Conservation (phyloP, 1,140 invertebrate species). For the Streblospio benedicti region DNA sequence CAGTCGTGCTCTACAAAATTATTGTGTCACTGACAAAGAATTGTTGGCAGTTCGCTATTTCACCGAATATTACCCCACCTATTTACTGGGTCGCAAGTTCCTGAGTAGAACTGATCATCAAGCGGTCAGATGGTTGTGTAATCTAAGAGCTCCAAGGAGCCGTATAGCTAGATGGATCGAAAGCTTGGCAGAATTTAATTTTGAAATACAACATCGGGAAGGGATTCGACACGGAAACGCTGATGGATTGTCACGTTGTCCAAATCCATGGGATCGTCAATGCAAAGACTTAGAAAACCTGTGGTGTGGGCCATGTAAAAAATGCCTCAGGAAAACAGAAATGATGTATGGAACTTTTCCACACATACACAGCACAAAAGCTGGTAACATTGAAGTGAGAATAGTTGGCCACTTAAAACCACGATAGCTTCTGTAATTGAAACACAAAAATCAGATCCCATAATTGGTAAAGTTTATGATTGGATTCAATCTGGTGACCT, state of each 20-base stretch:
- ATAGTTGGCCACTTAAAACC: too few species aligned
- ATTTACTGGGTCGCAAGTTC: conserved; percentile 13
- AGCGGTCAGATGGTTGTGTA: conserved; percentile 8
- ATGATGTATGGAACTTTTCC: too few species aligned
- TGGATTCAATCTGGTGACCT: too few species aligned
- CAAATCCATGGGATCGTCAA: too few species aligned
- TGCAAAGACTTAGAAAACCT: too few species aligned
- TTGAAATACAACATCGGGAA: conserved; percentile 12
- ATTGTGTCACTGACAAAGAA: conserved; percentile 32
- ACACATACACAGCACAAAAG: too few species aligned
- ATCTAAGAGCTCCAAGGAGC: neutral
- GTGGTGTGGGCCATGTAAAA: too few species aligned
- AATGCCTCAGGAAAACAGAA: too few species aligned
- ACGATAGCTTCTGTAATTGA: too few species aligned
- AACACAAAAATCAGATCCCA: too few species aligned
- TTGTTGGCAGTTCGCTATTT: conserved; percentile 18
- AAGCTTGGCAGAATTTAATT: conserved; percentile 7
- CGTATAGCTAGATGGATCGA: conserved; percentile 11
- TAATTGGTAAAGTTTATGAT: too few species aligned
- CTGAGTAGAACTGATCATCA: conserved; percentile 11
- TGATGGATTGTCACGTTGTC: conserved; percentile 12
- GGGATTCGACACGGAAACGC: conserved; percentile 8
- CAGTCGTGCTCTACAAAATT: conserved; percentile 46
- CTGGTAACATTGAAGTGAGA: too few species aligned
- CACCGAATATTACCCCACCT: neutral